These are phyloP conservation scores for Megastigmus dorsalis DNA, from an alignment of 2,888 invertebrate species.

Conservation along the genomic window DNA sequence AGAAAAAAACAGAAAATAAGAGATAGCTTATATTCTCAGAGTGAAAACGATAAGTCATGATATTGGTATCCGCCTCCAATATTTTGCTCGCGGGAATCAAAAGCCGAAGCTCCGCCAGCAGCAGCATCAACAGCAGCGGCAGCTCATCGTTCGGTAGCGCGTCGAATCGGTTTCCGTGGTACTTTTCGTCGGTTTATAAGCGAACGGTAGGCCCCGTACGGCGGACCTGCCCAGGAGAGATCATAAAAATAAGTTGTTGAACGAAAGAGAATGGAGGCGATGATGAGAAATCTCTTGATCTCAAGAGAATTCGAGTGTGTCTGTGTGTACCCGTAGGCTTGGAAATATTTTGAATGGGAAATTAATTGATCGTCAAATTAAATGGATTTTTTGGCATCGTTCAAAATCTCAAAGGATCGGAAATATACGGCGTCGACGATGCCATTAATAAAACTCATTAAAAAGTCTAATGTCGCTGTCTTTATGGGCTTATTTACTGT, in stretches of 20 bases:
- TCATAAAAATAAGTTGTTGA: conserved; percentile 45
- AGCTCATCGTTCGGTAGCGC: conserved; percentile 49
- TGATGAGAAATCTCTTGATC: conserved; percentile 52
- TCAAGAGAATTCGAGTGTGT: neutral
- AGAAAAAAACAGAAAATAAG: too few species aligned
- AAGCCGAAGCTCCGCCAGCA: too few species aligned
- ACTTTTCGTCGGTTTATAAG: conserved; percentile 38
- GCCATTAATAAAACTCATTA: conserved; percentile 34
- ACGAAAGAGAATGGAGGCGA: conserved; percentile 3
- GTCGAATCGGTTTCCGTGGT: conserved; percentile 52
- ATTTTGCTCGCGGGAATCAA: conserved; percentile 36
- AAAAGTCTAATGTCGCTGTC: conserved; percentile 1
- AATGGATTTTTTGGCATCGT: conserved; percentile 8
- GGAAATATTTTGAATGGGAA: conserved; percentile 27
- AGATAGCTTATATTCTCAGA: conserved; percentile 39
- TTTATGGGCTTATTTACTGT: neutral
- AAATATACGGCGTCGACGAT: neutral
- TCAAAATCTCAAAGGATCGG: neutral
- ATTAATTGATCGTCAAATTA: conserved; percentile 41
- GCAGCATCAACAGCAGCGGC: conserved; percentile 5
- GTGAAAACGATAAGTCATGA: conserved; percentile 48
- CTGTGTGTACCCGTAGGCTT: too few species aligned
- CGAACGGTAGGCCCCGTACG: neutral
- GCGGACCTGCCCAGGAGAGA: neutral
- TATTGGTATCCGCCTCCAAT: conserved; percentile 38